A percentile compares a stretch with the other conserved stretches of the same genome.
Conservation (phyloP, 2,888 invertebrate genomes). For the Dasypolia templi region DNA sequence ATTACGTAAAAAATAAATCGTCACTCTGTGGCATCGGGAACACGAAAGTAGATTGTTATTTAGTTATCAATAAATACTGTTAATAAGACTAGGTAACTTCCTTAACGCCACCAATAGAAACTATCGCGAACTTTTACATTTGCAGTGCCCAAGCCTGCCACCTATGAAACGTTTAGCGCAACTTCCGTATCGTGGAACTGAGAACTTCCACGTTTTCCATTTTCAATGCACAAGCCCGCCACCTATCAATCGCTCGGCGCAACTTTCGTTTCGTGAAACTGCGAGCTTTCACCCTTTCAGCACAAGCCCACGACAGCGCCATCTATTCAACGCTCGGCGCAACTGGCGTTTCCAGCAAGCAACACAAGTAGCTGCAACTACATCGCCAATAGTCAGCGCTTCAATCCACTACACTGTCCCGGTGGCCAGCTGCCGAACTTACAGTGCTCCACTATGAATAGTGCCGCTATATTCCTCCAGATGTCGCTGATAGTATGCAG, state of each 20-base stretch:
- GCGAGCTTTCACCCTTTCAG: not conserved
- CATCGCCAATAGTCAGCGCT: slow-evolving; percentile 40
- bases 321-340: not conserved
- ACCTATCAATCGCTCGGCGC: not conserved
- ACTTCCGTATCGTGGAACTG: not conserved
- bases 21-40: not conserved
- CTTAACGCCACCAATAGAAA: slow-evolving; percentile 31
- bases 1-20: not conserved
- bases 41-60: not conserved
- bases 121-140: slow-evolving; percentile 1
- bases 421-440: not conserved
- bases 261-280: not conserved
- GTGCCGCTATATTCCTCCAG: slow-evolving; percentile 64
- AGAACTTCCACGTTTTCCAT: not conserved
- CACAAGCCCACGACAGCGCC: not conserved
- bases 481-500: slow-evolving; percentile 71
- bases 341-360: not conserved
- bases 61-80: too few species aligned
- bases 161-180: not conserved
- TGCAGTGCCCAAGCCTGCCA: not conserved
- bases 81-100: too few species aligned
- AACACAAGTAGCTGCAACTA: not conserved
- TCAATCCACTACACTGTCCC: not conserved
- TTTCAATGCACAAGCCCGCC: not conserved
- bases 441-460: not conserved